Evolutionary conservation across 2,888 invertebrate species (phyloP).

Genomic region (Cryptops parisi): DNA sequence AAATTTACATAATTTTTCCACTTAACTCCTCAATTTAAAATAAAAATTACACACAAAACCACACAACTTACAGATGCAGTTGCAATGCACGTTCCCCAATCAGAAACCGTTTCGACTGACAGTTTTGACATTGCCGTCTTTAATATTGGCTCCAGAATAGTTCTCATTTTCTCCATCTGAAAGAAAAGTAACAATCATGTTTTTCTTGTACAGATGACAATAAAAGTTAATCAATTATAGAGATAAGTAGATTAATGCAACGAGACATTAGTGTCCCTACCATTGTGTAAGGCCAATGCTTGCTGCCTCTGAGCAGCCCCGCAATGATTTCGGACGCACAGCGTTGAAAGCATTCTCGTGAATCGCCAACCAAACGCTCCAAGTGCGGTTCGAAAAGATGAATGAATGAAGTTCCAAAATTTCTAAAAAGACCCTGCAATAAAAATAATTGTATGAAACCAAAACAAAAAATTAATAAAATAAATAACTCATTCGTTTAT

Average conservation of each 20-base stretch:
- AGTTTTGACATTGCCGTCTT: conserved; percentile 47
- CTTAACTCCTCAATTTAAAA: not conserved
- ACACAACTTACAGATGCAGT: conserved; percentile 46
- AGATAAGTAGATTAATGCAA: not conserved
- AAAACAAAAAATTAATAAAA: no score
- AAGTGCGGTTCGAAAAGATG: conserved; percentile 49
- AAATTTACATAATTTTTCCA: no score
- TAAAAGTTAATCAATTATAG: not conserved
- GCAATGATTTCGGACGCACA: conserved; percentile 68
- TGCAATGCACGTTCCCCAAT: conserved; percentile 58
- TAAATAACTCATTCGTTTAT: no score
- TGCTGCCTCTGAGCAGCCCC: conserved; percentile 61
- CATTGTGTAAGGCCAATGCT: conserved; percentile 58
- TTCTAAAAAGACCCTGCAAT: conserved; percentile 50
- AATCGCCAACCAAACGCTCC: conserved; percentile 46
- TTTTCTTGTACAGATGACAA: not conserved
- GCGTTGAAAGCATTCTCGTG: conserved; percentile 61
- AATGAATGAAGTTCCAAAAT: conserved; percentile 53
- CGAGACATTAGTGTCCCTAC: conserved; percentile 11
- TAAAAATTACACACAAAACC: conserved; percentile 13
- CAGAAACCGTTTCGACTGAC: conserved; percentile 52
- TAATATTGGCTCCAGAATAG: conserved; percentile 47
- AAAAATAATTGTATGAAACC: no score
- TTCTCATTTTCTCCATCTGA: conserved; percentile 45
- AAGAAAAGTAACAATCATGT: conserved; percentile 12